These are phyloP conservation scores for Cetonia aurata DNA, from an alignment of 2,888 invertebrate genomes.

Conservation along the genomic window DNA sequence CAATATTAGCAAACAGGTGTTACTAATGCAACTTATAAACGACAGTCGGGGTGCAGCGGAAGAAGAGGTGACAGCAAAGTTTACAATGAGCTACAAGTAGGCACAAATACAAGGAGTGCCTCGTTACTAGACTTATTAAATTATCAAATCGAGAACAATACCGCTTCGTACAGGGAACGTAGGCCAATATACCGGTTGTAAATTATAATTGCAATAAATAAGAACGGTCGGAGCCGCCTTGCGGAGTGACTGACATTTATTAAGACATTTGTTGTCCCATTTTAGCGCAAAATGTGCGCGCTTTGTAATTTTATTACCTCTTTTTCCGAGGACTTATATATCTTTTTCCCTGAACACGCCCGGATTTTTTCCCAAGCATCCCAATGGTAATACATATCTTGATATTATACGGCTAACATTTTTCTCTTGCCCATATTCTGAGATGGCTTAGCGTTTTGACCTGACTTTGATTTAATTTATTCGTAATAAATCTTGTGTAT, in stretches of 20 bases:
- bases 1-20: too few species aligned
- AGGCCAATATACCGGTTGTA: slow-evolving; percentile 8
- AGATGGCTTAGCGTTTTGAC: slow-evolving; percentile 22
- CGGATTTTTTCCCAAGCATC: slow-evolving; percentile 10
- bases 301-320: slow-evolving; percentile 30
- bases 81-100: neutral
- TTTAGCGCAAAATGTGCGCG: slow-evolving; percentile 29
- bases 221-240: slow-evolving; percentile 7
- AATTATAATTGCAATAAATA: slow-evolving; percentile 36
- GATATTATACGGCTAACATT: neutral
- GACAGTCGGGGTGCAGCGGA: slow-evolving; percentile 1
- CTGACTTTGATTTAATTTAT: slow-evolving; percentile 33
- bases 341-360: slow-evolving; percentile 30
- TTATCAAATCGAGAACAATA: slow-evolving; percentile 39
- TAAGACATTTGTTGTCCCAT: slow-evolving; percentile 38
- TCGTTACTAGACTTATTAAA: slow-evolving; percentile 42
- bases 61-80: slow-evolving; percentile 28
- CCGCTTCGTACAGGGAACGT: slow-evolving; percentile 13
- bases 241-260: slow-evolving; percentile 37
- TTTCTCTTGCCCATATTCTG: slow-evolving; percentile 5
- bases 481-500: slow-evolving; percentile 22
- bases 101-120: slow-evolving; percentile 24
- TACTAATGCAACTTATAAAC: too few species aligned
- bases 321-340: slow-evolving; percentile 10
- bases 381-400: slow-evolving; percentile 1